Percentiles rank a stretch among this genome's conserved stretches.
phyloP scores from a whole-genome alignment of 2,797 vertebrate genomes.

The Mastacembelus armatus region DNA sequence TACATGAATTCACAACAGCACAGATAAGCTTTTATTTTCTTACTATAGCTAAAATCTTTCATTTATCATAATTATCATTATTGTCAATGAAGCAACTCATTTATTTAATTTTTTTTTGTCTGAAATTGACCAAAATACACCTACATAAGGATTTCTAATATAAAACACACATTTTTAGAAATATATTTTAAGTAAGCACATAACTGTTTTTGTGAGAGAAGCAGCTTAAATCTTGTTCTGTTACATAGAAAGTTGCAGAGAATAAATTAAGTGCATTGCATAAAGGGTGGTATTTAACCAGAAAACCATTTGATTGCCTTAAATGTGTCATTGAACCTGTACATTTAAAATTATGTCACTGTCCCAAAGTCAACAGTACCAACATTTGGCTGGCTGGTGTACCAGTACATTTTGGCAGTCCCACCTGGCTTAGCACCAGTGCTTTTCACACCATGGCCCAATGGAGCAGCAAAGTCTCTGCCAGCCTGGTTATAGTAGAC shows the following conservation, averaged over 20 bases:
- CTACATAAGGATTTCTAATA: neutral
- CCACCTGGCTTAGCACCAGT: slow-evolving; percentile 68
- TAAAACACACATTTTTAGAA: too few species aligned
- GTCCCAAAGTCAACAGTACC: slow-evolving; percentile 52
- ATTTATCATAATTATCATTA: neutral
- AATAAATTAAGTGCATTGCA: slow-evolving; percentile 4
- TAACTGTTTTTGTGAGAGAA: too few species aligned
- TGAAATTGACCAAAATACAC: neutral
- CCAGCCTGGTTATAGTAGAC: slow-evolving; percentile 70
- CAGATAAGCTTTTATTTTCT: too few species aligned
- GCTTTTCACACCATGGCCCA: slow-evolving; percentile 66
- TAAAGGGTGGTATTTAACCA: neutral
- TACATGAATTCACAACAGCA: too few species aligned
- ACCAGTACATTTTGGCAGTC: slow-evolving; percentile 56
- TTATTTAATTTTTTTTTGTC: neutral
- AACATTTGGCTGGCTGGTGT: slow-evolving; percentile 41
- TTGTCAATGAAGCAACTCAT: neutral
- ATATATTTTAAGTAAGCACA: too few species aligned
- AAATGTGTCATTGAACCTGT: neutral
- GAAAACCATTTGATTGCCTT: neutral
- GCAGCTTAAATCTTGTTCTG: neutral
- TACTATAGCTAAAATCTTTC: neutral
- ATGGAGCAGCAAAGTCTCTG: slow-evolving; percentile 66
- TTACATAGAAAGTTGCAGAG: accelerated
- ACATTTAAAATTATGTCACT: slow-evolving; percentile 20